Base-by-base conservation (phyloP, 1,140 invertebrate genomes). In the Papilio dardanus region DNA sequence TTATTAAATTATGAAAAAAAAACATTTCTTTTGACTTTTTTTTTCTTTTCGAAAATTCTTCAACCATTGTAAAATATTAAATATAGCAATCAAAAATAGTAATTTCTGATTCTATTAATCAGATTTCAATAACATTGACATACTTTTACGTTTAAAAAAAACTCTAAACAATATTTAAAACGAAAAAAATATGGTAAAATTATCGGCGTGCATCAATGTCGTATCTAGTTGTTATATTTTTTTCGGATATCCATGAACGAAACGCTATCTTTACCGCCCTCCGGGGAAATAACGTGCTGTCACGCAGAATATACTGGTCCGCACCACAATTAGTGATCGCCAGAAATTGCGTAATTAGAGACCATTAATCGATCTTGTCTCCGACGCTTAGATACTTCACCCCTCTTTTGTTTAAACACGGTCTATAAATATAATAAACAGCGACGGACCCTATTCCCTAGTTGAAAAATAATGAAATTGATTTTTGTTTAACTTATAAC, bases 271-370 rank as follows among this genome's bases (percentile, higher is more conserved):
- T 91, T 92, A 90, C 88, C 83, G 87, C 89, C 84, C 91, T 79
- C 91, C 28, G 67, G 91, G 90, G 91, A 93, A 93, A 93, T 93
- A 93, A 93, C 84, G 85, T 85, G 86, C 87, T 89, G 91, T 91
- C 90, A 91, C 86, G 86, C 86, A 84, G 89, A 90, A 91, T 91
- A 89, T 91, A 92, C 89, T 86, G 89, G 81, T 81, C 83, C 86
- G 79, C 79, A 80, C 86, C 85, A 86, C 91, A 93, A 93, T 93
- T 92, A 93, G 91, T 91, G 89, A 92, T 92, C 79, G 83, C 88
- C 86, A 90, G 89, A 89, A 89, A 91, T 91, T 93, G 88, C 89
- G 90, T 92, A 93, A 93, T 93, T 93, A 92, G 86, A 85, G 71
- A 67, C 81, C 84, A 87, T 87, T 92, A 89, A 92, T 92, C 90